phyloP scores from a whole-genome alignment of 2,797 vertebrate genomes.

The Neoniphon sammara region DNA sequence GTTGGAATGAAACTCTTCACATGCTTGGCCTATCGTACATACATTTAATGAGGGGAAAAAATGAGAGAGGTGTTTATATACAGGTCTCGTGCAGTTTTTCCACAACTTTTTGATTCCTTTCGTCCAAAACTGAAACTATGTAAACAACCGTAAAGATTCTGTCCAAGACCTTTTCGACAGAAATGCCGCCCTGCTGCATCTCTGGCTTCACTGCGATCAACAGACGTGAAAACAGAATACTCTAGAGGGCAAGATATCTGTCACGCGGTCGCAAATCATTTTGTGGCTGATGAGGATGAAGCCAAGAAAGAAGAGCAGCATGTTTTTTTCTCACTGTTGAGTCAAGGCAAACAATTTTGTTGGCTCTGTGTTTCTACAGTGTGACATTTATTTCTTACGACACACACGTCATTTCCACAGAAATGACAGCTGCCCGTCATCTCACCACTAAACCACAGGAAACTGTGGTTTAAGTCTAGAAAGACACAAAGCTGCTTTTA shows the following conservation, averaged over 20 bases:
- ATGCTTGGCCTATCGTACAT: neutral
- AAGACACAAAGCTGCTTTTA: too few relatives aligned
- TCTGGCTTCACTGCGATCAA: constrained; percentile 28
- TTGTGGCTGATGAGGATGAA: neutral
- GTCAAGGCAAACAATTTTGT: too few relatives aligned
- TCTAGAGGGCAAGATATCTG: constrained; percentile 17
- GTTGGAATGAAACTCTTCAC: constrained; percentile 22
- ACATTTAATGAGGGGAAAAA: too few relatives aligned
- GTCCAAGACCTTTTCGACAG: constrained; percentile 21
- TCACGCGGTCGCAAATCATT: constrained; percentile 16
- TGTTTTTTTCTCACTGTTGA: too few relatives aligned
- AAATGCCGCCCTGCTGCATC: constrained; percentile 39
- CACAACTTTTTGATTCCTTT: too few relatives aligned
- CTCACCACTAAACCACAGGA: too few relatives aligned
- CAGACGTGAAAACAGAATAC: constrained; percentile 43
- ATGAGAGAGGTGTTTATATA: constrained; percentile 3
- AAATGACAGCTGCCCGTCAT: neutral
- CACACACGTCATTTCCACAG: neutral
- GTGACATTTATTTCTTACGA: neutral
- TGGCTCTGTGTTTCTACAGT: too few relatives aligned
- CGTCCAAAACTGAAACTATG: too few relatives aligned
- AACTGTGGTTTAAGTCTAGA: too few relatives aligned
- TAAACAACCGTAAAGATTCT: constrained; percentile 33
- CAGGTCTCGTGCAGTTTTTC: too few relatives aligned
- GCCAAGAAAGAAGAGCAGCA: too few relatives aligned